Percentiles rank a stretch among this genome's conserved stretches.
phyloP scores from a whole-genome alignment of 2,797 vertebrate species.

The Chrysocyon brachyurus region DNA sequence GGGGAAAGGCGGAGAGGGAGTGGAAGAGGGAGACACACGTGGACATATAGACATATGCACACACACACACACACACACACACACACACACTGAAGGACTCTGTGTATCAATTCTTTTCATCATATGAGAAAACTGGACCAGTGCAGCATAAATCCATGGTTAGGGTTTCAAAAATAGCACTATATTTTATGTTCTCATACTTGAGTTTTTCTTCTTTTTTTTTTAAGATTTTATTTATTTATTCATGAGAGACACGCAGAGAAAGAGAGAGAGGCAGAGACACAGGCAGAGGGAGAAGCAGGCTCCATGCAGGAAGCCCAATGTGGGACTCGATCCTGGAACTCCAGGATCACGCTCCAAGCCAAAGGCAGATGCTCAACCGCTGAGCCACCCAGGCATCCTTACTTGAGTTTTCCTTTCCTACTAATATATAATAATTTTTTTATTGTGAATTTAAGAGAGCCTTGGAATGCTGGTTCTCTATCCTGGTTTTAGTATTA shows the following conservation, averaged over 20 bases:
- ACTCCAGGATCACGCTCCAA: no score
- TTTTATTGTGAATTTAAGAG: conserved; percentile 44
- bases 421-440: neutral
- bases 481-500: conserved; percentile 24
- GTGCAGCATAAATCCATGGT: neutral
- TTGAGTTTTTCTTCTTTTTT: neutral
- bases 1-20: neutral
- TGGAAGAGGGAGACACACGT: neutral
- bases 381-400: no score
- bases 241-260: no score
- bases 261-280: no score
- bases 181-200: neutral
- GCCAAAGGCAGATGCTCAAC: no score
- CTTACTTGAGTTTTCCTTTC: neutral
- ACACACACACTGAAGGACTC: neutral
- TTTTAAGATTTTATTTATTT: no score
- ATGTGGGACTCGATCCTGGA: no score
- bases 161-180: conserved; percentile 14
- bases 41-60: no score
- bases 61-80: fast-evolving
- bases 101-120: conserved; percentile 13
- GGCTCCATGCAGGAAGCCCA: no score
- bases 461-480: neutral
- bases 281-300: no score
- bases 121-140: neutral